A percentile compares a stretch with the other conserved stretches of the same genome.
phyloP scores from a whole-genome alignment of 2,113 vertebrate species.

The human (Homo sapiens) region DNA sequence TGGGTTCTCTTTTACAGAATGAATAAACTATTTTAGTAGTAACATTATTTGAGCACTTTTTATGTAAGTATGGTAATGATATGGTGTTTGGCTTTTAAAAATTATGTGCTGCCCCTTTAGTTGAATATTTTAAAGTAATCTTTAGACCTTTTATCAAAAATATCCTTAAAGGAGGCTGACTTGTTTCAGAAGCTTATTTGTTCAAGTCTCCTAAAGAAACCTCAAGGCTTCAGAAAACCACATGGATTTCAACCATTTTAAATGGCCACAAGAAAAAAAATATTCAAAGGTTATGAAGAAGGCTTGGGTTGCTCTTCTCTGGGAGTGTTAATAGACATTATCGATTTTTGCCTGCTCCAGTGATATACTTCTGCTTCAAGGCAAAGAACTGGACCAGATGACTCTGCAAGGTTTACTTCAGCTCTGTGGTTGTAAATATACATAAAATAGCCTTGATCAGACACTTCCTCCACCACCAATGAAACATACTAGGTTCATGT shows the following conservation, averaged over 20 bases:
- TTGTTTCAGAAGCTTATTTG: neutral
- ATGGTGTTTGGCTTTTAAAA: neutral
- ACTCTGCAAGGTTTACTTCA: neutral
- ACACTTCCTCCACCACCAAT: neutral
- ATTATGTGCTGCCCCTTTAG: neutral
- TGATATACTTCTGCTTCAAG: neutral
- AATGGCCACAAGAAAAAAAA: slow-evolving; percentile 8
- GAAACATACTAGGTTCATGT: neutral
- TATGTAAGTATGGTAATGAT: slow-evolving; percentile 12
- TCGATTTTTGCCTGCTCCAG: neutral
- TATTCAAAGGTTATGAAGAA: neutral
- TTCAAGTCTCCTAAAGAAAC: neutral
- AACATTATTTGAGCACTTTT: neutral
- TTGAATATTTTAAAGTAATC: slow-evolving; percentile 5
- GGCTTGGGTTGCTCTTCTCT: neutral
- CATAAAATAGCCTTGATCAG: neutral
- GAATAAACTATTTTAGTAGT: neutral
- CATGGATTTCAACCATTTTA: slow-evolving; percentile 16
- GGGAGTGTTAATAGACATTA: neutral
- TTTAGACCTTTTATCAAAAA: neutral
- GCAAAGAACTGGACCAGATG: neutral
- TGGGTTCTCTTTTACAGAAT: neutral
- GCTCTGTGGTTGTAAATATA: neutral
- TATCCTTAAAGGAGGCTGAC: neutral
- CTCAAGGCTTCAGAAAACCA: neutral